Evolutionary conservation across 2,888 invertebrate species (phyloP), one percentile per base, ranked within the genome.

Genomic region (Hydrotaea diabolus): DNA sequence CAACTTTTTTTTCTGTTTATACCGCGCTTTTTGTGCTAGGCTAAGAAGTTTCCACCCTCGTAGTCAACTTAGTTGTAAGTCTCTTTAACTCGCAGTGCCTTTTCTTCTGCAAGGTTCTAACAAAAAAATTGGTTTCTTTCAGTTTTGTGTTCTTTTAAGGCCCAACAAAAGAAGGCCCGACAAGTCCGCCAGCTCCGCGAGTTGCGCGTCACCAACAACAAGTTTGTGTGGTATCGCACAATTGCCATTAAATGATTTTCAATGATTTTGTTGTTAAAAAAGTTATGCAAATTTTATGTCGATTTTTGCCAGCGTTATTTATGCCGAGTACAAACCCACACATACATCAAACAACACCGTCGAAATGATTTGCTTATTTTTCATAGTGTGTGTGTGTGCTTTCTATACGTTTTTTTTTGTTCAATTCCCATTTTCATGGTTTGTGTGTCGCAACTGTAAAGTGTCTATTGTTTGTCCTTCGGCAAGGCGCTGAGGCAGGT

Each of bases 181-280:
- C n/a, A n/a, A n/a, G n/a, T n/a, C n/a, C 9, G 43, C 49, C 49
- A 49, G 7, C 15, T 2, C 55, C 36, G 64, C 49, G n/a, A n/a
- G n/a, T n/a, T n/a, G n/a, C n/a, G n/a, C 23, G 49, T 21, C 78
- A 66, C 13, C 36, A 43, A 26, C 53, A 64, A 76, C 69, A 57
- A 55, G 21, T 53, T n/a, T 74, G 5, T 74, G 26, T 19, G 66
- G 26, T 36, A 66, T 62, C n/a, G 19, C 43, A 75, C 64, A 73
- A 75, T 79, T 64, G 66, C 49, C 46, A 66, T 66, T 76, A 73
- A 83, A 83, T 76, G 76, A 76, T 66, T 76, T 79, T 73, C 57
- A 79, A 57, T 82, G 78, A 82, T 59, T 69, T 73, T 69, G 69
- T 71, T 74, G 76, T 55, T 83, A 62, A 36, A 64, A 74, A 79